phyloP scores from a whole-genome alignment of 2,113 vertebrate species.

The Apteryx mantelli region DNA sequence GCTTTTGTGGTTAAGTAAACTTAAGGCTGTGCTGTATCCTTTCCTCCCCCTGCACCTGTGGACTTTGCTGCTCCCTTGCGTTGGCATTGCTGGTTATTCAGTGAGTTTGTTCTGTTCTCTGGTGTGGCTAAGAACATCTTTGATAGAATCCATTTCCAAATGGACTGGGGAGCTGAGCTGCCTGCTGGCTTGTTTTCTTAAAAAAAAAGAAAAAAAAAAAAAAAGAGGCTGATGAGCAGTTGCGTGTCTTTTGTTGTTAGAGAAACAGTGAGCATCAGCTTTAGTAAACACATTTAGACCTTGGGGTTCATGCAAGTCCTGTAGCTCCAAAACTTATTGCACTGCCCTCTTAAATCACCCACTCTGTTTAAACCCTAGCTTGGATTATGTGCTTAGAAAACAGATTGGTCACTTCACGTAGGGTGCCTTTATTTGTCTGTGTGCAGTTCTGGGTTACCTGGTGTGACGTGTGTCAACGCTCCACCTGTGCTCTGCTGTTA shows the following conservation, averaged over 20 bases:
- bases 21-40: not conserved
- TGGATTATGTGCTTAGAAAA: not conserved
- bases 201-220: not conserved
- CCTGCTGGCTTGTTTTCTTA: not conserved
- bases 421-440: not conserved
- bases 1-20: not conserved
- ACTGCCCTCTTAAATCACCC: not conserved
- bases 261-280: not conserved
- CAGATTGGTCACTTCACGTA: not conserved
- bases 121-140: not conserved
- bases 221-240: not conserved
- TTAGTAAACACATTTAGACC: rapidly evolving
- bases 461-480: rapidly evolving
- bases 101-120: not conserved
- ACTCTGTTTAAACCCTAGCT: not conserved
- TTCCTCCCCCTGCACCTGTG: not conserved
- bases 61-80: not conserved
- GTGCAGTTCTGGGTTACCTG: rapidly evolving
- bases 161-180: not conserved
- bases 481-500: not conserved
- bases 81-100: not conserved
- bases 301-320: not conserved
- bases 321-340: not conserved
- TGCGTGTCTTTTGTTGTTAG: not conserved
- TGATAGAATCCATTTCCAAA: not conserved